phyloP scores from a whole-genome alignment of 2,113 vertebrate species.

The Rattus norvegicus region DNA sequence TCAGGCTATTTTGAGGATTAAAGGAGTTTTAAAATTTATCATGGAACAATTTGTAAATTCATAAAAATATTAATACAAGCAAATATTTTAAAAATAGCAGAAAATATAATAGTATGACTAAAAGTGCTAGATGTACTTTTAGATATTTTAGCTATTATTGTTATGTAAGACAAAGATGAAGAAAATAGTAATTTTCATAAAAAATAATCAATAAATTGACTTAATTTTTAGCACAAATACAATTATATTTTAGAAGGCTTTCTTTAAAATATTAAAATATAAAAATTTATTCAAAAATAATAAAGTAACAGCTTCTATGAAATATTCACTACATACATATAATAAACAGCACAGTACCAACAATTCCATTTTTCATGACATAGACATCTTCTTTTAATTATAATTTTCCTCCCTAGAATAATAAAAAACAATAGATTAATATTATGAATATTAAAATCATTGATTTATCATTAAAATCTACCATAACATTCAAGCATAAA shows the following conservation, averaged over 20 bases:
- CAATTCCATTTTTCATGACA: conserved; percentile 67
- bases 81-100: conserved; percentile 55
- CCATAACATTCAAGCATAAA: conserved; percentile 9
- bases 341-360: conserved; percentile 58
- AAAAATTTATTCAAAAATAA: conserved; percentile 77
- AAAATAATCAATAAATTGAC: conserved; percentile 53
- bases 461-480: conserved; percentile 55
- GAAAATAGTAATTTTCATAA: conserved; percentile 42
- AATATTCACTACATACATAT: conserved; percentile 72
- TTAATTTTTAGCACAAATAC: conserved; percentile 60
- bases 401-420: conserved; percentile 83
- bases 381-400: conserved; percentile 72
- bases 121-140: conserved; percentile 37
- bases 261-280: conserved; percentile 74
- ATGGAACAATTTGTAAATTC: conserved; percentile 33
- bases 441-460: conserved; percentile 5
- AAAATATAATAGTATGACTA: conserved; percentile 54
- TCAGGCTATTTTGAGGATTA: not conserved
- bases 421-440: conserved; percentile 72
- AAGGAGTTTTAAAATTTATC: not conserved
- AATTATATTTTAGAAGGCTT: conserved; percentile 56
- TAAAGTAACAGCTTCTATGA: conserved; percentile 73
- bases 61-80: conserved; percentile 26
- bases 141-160: conserved; percentile 47
- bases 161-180: conserved; percentile 61